Conservation (phyloP, 2,113 vertebrate genomes). For the Elaphurus davidianus region DNA sequence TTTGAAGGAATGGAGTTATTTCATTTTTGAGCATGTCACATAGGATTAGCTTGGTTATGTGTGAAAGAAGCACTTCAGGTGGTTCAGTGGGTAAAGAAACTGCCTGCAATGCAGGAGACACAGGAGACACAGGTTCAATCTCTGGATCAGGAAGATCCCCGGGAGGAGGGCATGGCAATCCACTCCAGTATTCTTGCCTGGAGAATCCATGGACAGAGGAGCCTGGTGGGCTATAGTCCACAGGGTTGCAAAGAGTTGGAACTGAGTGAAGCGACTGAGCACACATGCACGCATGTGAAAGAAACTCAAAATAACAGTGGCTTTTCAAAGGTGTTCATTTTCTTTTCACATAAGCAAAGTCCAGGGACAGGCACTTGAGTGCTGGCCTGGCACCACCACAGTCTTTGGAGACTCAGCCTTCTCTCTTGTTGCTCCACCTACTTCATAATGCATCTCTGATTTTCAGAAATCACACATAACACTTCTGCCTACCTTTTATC, state of each 20-base stretch:
- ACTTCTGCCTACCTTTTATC: not conserved
- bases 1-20: not conserved
- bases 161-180: not conserved
- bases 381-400: not conserved
- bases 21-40: not conserved
- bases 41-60: not conserved
- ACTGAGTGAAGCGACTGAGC: accelerated
- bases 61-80: not conserved
- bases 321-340: not conserved
- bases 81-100: not conserved
- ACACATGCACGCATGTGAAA: not conserved
- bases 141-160: not conserved
- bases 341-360: not conserved
- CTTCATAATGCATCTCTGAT: not conserved
- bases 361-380: not conserved
- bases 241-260: not conserved
- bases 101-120: not conserved
- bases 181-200: not conserved
- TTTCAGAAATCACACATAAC: not conserved
- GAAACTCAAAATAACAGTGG: not conserved
- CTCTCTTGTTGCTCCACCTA: not conserved
- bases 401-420: not conserved
- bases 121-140: not conserved
- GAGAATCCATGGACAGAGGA: not conserved
- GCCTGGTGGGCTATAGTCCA: not conserved